phyloP scores from a whole-genome alignment of 2,113 vertebrate genomes.

The Pica pica region DNA sequence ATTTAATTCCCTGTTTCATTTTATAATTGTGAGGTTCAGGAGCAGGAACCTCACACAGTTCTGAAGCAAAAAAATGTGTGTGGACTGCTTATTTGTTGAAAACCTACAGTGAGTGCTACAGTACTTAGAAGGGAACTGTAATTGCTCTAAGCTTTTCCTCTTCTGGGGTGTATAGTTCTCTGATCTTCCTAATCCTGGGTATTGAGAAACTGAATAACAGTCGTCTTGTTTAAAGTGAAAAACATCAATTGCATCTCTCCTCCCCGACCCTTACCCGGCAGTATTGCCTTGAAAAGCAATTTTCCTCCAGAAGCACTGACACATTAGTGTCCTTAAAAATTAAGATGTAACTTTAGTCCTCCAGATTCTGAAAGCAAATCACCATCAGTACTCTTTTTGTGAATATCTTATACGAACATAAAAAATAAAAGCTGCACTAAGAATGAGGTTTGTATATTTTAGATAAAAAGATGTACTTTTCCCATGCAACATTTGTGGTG shows the following conservation, averaged over 20 bases:
- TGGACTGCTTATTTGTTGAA: slow-evolving; percentile 57
- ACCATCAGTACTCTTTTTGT: not conserved
- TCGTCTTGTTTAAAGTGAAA: slow-evolving; percentile 62
- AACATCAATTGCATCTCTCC: slow-evolving; percentile 51
- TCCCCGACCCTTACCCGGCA: slow-evolving; percentile 32
- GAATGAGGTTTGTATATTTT: not conserved
- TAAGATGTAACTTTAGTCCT: not conserved
- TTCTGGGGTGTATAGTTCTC: slow-evolving; percentile 44
- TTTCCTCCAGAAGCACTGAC: slow-evolving; percentile 6
- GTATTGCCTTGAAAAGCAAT: not conserved
- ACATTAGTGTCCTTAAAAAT: not conserved
- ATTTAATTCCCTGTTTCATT: not conserved
- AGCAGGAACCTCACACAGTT: not conserved
- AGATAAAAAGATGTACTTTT: not conserved
- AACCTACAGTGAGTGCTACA: slow-evolving; percentile 43
- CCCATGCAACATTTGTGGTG: not conserved
- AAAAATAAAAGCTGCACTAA: not conserved
- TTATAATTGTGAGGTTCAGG: not conserved
- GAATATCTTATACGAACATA: not conserved
- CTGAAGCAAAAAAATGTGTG: slow-evolving; percentile 3
- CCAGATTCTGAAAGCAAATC: not conserved
- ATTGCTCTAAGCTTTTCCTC: slow-evolving; percentile 67
- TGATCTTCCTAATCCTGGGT: slow-evolving; percentile 65
- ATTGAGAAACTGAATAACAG: slow-evolving; percentile 55
- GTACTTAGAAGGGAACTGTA: slow-evolving; percentile 53